Evolutionary conservation across 2,797 vertebrate genomes (phyloP), one percentile per base, ranked within the genome.

Genomic region (Myotis daubentonii): DNA sequence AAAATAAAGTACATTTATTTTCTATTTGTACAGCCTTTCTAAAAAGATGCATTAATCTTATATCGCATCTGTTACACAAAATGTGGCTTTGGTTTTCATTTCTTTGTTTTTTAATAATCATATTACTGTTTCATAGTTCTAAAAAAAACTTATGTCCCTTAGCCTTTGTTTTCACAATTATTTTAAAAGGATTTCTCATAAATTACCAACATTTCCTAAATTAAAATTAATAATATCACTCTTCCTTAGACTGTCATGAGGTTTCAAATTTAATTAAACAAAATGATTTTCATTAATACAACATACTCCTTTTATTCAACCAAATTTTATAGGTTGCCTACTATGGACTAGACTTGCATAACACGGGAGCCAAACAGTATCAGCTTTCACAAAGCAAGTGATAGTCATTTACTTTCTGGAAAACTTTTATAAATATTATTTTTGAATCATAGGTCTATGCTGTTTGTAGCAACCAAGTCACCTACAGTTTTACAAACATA

Each of bases 161-260:
- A 75, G 10, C 28, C 28, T 70, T 62, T 1, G 57, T 85, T 81
- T 95, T 81, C 55, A 87, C 47, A 94, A 28, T 92, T 91, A 92
- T 75, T 89, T 47, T 80, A 70, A 96, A 82, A 72, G 23, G 4
- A 75, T 82, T 15, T 86, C 44, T 89, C 17, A 70, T 44, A 70
- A 51, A 78, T 86, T 81, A 62, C 8, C 20, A 76, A 80, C 15
- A 84, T 71, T 87, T 78, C 8, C n/a, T 68, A 94, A 71, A 23
- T 44, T 87, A 94, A 92, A 92, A 81, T 90, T 66, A 93, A 66
- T 49, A 10, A 85, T 44, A 41, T 66, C 62, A 38, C n/a, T 78
- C 30, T 72, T 85, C 19, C 22, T 68, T 91, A 65, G 74, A 86
- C 5, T 82, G 3, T 7, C 44, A 68, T 20, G 19, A 6, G 68